Evolutionary conservation across 2,888 invertebrate genomes (phyloP).

Genomic region (Dasypogon diadema): DNA sequence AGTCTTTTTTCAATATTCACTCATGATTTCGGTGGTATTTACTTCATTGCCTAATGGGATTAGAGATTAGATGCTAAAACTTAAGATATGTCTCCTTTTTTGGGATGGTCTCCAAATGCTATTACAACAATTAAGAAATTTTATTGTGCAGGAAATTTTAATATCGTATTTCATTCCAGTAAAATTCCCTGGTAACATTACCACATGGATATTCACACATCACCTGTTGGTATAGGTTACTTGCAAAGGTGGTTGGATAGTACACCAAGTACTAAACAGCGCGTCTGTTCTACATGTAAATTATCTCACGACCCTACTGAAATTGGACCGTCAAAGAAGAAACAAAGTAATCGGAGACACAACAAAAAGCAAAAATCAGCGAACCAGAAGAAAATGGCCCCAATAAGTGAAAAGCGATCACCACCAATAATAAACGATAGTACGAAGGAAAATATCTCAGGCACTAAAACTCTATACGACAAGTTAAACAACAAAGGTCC

Average conservation of each 20-base stretch:
- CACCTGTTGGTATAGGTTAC: not conserved
- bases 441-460: slow-evolving; percentile 54
- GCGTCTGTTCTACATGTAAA: slow-evolving; percentile 20
- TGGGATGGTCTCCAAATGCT: too few species aligned
- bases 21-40: slow-evolving; percentile 6
- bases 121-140: too few species aligned
- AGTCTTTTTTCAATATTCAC: not conserved
- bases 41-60: not conserved
- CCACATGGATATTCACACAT: not conserved
- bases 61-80: too few species aligned
- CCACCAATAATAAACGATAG: slow-evolving; percentile 56
- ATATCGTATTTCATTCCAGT: slow-evolving; percentile 19
- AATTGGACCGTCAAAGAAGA: not conserved
- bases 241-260: slow-evolving; percentile 8
- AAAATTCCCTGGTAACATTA: slow-evolving; percentile 1
- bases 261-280: not conserved
- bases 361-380: not conserved
- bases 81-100: too few species aligned
- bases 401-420: slow-evolving; percentile 66
- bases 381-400: slow-evolving; percentile 63
- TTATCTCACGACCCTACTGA: not conserved
- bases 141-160: too few species aligned
- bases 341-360: not conserved
- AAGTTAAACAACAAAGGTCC: slow-evolving; percentile 56
- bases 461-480: slow-evolving; percentile 35